Conservation (phyloP, 2,113 vertebrate species). For the Irena cyanogastra region DNA sequence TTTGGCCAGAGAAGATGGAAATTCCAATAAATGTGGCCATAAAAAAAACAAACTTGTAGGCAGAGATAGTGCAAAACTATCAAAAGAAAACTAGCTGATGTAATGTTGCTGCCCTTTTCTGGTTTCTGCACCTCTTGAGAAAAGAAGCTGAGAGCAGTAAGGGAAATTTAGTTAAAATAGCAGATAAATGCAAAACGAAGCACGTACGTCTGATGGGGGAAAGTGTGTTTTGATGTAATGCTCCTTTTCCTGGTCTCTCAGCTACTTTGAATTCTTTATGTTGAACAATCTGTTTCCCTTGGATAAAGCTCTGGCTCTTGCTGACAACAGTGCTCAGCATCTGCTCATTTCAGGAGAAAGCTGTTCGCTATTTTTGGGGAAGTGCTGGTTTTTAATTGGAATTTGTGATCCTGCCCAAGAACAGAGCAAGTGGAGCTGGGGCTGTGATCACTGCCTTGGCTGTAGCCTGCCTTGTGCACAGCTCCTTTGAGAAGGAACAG, state of each 20-base stretch:
- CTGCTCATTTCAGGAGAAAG: background rate
- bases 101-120: background rate
- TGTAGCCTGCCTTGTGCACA: background rate
- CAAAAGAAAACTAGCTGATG: background rate
- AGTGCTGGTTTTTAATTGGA: background rate
- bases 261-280: background rate
- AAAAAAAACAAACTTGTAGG: background rate
- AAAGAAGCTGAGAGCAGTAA: background rate
- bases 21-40: background rate
- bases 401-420: background rate
- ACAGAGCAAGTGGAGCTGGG: rapidly evolving
- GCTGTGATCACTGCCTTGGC: background rate
- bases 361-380: background rate
- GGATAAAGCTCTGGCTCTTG: background rate
- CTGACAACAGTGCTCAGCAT: background rate
- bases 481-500: background rate
- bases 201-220: background rate
- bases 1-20: background rate
- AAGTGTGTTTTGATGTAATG: background rate
- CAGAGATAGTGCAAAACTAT: background rate
- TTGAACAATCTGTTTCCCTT: slow-evolving; percentile 11
- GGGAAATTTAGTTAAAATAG: background rate
- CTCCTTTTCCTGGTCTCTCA: background rate
- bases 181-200: background rate
- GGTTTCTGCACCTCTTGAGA: background rate